A percentile compares a stretch with the other conserved stretches of the same genome.
phyloP scores from a whole-genome alignment of 1,140 invertebrate species.

The Cheumatopsyche charites region DNA sequence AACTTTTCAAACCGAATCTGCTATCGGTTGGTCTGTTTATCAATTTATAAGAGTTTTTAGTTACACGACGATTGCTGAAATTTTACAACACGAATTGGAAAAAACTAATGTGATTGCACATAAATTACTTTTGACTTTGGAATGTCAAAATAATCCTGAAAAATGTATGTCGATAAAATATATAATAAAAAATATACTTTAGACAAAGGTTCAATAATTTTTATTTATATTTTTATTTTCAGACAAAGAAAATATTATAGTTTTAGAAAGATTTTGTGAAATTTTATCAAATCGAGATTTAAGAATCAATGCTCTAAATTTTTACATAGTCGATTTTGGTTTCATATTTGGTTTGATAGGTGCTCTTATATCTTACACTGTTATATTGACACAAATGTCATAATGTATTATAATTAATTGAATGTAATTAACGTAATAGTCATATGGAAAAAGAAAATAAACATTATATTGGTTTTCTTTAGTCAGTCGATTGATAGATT shows the following conservation, averaged over 20 bases:
- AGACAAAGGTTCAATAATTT: too few species aligned
- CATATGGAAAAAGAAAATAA: too few species aligned
- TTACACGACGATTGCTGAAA: not conserved
- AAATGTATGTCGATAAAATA: too few species aligned
- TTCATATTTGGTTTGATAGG: not conserved
- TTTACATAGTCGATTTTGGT: not conserved
- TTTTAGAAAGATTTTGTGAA: not conserved
- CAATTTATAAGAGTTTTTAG: not conserved
- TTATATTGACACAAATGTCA: slow-evolving; percentile 18
- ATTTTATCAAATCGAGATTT: not conserved
- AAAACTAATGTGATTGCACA: not conserved
- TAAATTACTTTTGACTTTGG: not conserved
- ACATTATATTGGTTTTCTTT: too few species aligned
- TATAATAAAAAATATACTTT: too few species aligned
- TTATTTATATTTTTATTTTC: not conserved
- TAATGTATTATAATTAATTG: too few species aligned
- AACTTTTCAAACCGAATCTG: not conserved
- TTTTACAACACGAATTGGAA: not conserved
- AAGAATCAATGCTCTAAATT: slow-evolving; percentile 7
- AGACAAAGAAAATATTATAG: not conserved
- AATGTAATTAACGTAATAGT: too few species aligned
- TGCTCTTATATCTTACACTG: not conserved
- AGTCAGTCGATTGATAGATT: too few species aligned
- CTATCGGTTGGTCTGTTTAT: not conserved
- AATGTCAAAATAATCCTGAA: not conserved